Percentiles rank a stretch among this genome's conserved stretches.
These are phyloP conservation scores for Agonum fuliginosum DNA, from an alignment of 2,888 invertebrate species.

Conservation along the genomic window DNA sequence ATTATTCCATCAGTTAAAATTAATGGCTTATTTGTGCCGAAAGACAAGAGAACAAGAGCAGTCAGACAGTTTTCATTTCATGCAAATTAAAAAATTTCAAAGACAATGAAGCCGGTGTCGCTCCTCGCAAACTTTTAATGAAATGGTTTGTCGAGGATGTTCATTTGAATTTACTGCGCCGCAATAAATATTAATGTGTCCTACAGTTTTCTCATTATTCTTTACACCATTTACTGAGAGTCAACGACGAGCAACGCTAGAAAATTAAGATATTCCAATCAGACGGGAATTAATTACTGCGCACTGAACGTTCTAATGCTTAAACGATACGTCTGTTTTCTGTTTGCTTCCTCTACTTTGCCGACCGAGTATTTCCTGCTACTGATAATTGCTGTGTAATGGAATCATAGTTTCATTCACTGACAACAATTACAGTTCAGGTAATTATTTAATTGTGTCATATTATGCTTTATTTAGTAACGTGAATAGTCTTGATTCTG, in stretches of 20 bases:
- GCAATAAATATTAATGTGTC: slow-evolving; percentile 51
- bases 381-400: not conserved
- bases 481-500: too few species aligned
- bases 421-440: not conserved
- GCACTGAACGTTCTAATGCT: not conserved
- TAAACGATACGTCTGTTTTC: not conserved
- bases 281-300: slow-evolving; percentile 13
- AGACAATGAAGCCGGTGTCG: slow-evolving; percentile 42
- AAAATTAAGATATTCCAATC: slow-evolving; percentile 26
- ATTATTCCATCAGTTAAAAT: slow-evolving; percentile 34
- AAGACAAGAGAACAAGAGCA: slow-evolving; percentile 27
- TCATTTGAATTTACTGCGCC: slow-evolving; percentile 49
- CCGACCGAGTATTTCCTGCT: not conserved
- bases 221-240: slow-evolving; percentile 20
- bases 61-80: slow-evolving; percentile 42
- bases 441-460: too few species aligned
- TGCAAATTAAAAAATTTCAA: slow-evolving; percentile 44
- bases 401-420: not conserved
- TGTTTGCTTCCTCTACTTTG: not conserved
- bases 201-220: slow-evolving; percentile 45
- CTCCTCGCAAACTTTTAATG: slow-evolving; percentile 48
- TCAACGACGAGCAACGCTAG: not conserved
- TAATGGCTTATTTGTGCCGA: slow-evolving; percentile 35
- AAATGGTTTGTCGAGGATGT: slow-evolving; percentile 51
- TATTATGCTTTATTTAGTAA: too few species aligned